Evolutionary conservation across 1,140 invertebrate genomes (phyloP), one percentile per base, ranked within the genome.

Genomic region (Gryllus bimaculatus): DNA sequence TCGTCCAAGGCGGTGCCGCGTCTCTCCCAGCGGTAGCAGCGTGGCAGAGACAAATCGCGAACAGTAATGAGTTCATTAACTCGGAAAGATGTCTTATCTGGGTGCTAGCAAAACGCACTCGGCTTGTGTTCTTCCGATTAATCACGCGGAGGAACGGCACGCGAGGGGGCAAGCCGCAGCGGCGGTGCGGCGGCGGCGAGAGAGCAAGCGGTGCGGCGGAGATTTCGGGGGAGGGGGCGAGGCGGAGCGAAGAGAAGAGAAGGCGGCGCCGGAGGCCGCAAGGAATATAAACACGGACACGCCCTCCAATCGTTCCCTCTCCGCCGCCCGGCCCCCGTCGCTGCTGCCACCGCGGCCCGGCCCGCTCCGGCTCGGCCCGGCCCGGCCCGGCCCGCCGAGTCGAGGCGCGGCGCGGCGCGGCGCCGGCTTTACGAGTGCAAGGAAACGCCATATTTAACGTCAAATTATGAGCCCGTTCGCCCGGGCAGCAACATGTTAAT

Each of bases 371-470:
- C 26, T 5, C 26, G 26, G 1, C 26, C 1, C 5, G 26, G 26
- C 26, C 1, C 26, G 26, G 26, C 26, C 26, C 26, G 26, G 26
- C 26, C n/a, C n/a, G n/a, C n/a, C n/a, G n/a, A n/a, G n/a, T n/a
- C n/a, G n/a, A n/a, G n/a, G 26, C 26, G 1, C 26, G 26, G 1
- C 26, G 26, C 5, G 26, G 26, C 26, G 26, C 26, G 26, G 26
- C 26, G 26, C 26, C 26, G 26, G 26, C 26, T 66, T 18, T 18
- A 66, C 7, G 54, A 66, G 18, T 18, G 54, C 54, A 66, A 66
- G 54, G 54, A 66, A 66, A 66, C 54, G 54, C 54, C 54, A 66
- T 66, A 66, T 66, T 66, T 66, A 66, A 66, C 18, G 54, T 66
- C 54, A 66, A 66, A 66, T 66, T 66, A 66, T 66, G 54, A 66